These are phyloP conservation scores for Misgurnus anguillicaudatus DNA, from an alignment of 2,113 vertebrate species.

Conservation along the genomic window DNA sequence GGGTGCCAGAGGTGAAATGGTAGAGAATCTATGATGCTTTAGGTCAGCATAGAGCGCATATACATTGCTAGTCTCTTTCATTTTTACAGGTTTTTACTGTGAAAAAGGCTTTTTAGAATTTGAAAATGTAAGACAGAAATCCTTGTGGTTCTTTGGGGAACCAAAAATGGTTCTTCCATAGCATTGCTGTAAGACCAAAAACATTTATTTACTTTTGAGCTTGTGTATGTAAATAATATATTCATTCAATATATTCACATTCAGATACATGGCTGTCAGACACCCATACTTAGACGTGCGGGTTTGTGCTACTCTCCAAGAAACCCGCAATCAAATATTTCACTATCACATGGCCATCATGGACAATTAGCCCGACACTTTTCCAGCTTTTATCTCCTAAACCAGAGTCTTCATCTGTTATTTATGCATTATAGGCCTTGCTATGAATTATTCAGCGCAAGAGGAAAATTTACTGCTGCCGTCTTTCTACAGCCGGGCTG, in stretches of 20 bases:
- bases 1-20: conserved; percentile 69
- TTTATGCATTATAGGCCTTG: conserved; percentile 70
- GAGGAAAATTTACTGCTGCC: conserved; percentile 72
- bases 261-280: conserved; percentile 1
- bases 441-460: conserved; percentile 78
- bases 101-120: too few species aligned
- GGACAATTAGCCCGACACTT: conserved; percentile 77
- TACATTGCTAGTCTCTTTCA: too few species aligned
- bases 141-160: too few species aligned
- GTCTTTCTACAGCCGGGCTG: conserved; percentile 68
- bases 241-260: background rate
- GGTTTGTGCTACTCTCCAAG: conserved; percentile 22
- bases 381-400: conserved; percentile 80
- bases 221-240: too few species aligned
- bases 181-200: too few species aligned
- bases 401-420: conserved; percentile 77
- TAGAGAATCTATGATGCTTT: conserved; percentile 56
- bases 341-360: conserved; percentile 74
- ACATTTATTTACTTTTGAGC: too few species aligned
- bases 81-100: too few species aligned
- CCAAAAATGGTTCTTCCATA: too few species aligned
- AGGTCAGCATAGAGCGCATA: conserved; percentile 50
- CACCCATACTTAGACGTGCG: conserved; percentile 20
- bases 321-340: conserved; percentile 71
- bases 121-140: too few species aligned